Conservation (phyloP, 1,140 invertebrate genomes). For the Drosophila equinoxialis region DNA sequence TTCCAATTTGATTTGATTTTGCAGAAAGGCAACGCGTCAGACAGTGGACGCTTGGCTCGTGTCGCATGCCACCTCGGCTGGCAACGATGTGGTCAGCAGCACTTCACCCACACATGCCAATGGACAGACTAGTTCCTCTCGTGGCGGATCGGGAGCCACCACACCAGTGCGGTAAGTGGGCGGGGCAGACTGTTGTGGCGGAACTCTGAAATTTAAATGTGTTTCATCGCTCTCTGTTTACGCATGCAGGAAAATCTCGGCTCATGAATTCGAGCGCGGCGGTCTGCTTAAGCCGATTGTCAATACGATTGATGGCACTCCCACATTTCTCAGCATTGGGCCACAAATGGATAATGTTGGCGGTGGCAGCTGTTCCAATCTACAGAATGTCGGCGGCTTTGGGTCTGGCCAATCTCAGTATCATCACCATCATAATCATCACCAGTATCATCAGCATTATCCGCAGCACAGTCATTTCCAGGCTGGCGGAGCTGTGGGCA, state of each 20-base stretch:
- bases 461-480: conserved; percentile 68
- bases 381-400: conserved; percentile 59
- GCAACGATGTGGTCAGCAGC: conserved; percentile 83
- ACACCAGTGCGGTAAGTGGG: conserved; percentile 90
- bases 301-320: conserved; percentile 94
- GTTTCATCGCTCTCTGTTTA: background rate
- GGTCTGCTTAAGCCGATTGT: conserved; percentile 95
- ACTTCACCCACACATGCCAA: conserved; percentile 86
- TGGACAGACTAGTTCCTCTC: conserved; percentile 84
- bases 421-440: conserved; percentile 54
- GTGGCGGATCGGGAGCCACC: conserved; percentile 90
- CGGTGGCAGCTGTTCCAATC: conserved; percentile 59
- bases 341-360: conserved; percentile 79
- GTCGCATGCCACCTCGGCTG: conserved; percentile 90
- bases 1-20: conserved; percentile 24
- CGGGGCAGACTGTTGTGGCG: background rate
- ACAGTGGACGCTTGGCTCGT: conserved; percentile 96
- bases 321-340: conserved; percentile 90
- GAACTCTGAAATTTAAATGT: background rate
- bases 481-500: conserved; percentile 61
- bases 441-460: conserved; percentile 50
- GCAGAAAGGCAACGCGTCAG: conserved; percentile 94
- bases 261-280: conserved; percentile 96
- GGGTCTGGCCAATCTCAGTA: conserved; percentile 64
- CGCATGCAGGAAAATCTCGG: conserved; percentile 93